Conservation (phyloP, 2,888 invertebrate species). For the Sesamia inferens region DNA sequence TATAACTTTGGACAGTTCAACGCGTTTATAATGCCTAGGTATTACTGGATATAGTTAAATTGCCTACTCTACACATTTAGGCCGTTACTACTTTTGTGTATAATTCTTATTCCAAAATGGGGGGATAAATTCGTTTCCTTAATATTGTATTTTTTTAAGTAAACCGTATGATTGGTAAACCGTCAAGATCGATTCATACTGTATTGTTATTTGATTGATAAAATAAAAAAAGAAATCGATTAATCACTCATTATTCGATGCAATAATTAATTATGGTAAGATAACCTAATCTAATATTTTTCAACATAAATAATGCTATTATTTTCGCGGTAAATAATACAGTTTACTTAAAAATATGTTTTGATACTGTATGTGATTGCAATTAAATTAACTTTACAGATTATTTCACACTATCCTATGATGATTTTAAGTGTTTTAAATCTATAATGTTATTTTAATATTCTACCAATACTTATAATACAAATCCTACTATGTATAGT, state of each 20-base stretch:
- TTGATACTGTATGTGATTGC: constrained; percentile 18
- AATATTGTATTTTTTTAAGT: constrained; percentile 22
- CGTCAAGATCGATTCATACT: background rate
- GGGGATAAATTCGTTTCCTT: constrained; percentile 67
- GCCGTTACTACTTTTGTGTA: constrained; percentile 67
- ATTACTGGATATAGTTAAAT: constrained; percentile 42
- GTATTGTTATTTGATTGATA: background rate
- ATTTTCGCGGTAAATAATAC: background rate
- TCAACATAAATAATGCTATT: too few species aligned
- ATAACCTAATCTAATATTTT: background rate
- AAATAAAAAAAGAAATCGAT: background rate
- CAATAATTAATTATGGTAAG: background rate
- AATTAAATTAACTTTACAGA: constrained; percentile 16
- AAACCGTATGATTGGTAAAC: constrained; percentile 29
- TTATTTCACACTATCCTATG: background rate
- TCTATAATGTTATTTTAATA: constrained; percentile 7
- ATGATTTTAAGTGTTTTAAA: background rate
- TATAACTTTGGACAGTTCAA: constrained; percentile 21
- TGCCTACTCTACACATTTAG: constrained; percentile 65
- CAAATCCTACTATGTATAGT: constrained; percentile 42
- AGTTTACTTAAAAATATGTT: constrained; percentile 33
- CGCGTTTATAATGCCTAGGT: constrained; percentile 23
- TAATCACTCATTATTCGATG: constrained; percentile 24
- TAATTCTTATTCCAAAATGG: constrained; percentile 55
- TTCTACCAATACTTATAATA: constrained; percentile 39